phyloP scores from a whole-genome alignment of 2,888 invertebrate species.

The Ethmia dodecea region DNA sequence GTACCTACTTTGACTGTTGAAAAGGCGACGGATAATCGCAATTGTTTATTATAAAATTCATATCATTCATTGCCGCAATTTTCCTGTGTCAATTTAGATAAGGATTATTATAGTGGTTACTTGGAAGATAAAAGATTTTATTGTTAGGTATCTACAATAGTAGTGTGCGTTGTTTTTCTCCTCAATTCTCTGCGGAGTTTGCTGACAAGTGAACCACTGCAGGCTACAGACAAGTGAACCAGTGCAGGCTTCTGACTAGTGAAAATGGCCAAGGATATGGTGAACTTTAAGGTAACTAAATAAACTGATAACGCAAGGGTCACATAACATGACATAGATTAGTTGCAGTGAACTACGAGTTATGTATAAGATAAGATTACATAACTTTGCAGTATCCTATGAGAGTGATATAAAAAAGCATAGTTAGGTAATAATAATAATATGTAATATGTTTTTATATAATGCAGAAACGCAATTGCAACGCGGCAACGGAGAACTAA shows the following conservation, averaged over 20 bases:
- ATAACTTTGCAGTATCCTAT: no score
- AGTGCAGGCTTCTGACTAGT: constrained; percentile 25
- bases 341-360: no score
- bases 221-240: constrained; percentile 32
- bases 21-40: constrained; percentile 30
- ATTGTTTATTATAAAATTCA: constrained; percentile 43
- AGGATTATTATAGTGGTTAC: constrained; percentile 50
- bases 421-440: no score
- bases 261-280: constrained; percentile 44
- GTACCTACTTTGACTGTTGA: constrained; percentile 13
- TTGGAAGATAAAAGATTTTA: constrained; percentile 60
- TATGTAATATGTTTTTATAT: no score
- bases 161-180: constrained; percentile 20
- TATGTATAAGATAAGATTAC: no score
- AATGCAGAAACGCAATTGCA: no score
- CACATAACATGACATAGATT: no score
- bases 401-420: no score
- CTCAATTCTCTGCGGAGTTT: no score
- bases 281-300: constrained; percentile 45
- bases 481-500: no score
- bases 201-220: constrained; percentile 37
- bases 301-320: no score
- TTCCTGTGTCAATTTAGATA: constrained; percentile 63
- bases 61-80: constrained; percentile 36
- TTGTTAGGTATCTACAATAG: constrained; percentile 54